Evolutionary conservation across 92 coral and sea anemone species (phyloP).

Genomic region (Zoanthus solanderi): DNA sequence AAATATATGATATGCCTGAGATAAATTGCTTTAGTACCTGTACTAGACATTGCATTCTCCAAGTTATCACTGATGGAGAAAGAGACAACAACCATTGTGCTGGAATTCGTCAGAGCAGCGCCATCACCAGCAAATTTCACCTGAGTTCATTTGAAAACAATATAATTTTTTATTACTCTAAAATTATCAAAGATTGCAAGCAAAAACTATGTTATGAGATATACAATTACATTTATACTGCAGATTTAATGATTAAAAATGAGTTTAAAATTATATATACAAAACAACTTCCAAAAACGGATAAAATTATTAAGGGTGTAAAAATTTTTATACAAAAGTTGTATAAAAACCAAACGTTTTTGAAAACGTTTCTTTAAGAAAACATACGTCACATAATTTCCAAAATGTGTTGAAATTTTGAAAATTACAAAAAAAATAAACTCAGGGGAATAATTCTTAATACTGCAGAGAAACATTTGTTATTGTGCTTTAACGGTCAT

Average conservation of each 20-base stretch:
- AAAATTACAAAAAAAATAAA: too few species aligned
- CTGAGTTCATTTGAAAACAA: constrained; percentile 10
- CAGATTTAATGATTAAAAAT: constrained; percentile 15
- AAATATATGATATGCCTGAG: background rate
- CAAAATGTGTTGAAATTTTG: too few species aligned
- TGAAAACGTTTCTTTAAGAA: too few species aligned
- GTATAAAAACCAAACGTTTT: too few species aligned
- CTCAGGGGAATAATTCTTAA: too few species aligned
- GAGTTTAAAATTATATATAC: constrained; percentile 13
- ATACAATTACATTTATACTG: background rate
- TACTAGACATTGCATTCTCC: constrained; percentile 39
- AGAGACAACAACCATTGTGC: constrained; percentile 19
- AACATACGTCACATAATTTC: too few species aligned
- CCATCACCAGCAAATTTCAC: constrained; percentile 26
- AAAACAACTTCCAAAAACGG: background rate
- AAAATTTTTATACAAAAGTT: too few species aligned
- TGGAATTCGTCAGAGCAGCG: constrained; percentile 26
- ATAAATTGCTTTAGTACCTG: constrained; percentile 12
- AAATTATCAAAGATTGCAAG: background rate
- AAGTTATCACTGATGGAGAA: constrained; percentile 37
- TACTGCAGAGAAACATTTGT: too few species aligned
- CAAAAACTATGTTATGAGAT: background rate
- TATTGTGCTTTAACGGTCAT: too few species aligned
- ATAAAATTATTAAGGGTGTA: too few species aligned
- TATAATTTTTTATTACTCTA: background rate